Percentiles rank a stretch among this genome's conserved stretches.
Conservation (phyloP, 2,797 vertebrate genomes). For the Rhinella marina region DNA sequence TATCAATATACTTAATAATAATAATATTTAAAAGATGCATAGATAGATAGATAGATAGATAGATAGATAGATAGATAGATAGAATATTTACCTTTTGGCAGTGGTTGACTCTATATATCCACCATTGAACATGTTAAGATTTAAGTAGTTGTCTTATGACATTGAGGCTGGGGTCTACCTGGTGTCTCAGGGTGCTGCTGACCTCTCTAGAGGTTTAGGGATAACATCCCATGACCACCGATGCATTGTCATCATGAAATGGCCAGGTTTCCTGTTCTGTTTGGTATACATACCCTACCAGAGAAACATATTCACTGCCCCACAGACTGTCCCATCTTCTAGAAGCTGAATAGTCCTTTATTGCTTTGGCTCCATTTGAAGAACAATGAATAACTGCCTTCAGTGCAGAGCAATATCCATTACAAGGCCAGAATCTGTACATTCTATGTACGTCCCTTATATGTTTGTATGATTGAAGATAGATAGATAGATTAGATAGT, state of each 20-base stretch:
- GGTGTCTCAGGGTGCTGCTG: background rate
- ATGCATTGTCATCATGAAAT: background rate
- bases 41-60: background rate
- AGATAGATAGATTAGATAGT: too few relatives aligned
- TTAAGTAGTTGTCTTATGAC: background rate
- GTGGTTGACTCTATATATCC: background rate
- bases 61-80: slow-evolving; percentile 35
- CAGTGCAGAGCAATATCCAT: background rate
- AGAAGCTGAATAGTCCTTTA: background rate
- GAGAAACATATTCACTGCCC: background rate
- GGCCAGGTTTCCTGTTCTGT: background rate
- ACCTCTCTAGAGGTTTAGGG: background rate
- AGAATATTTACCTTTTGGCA: slow-evolving; percentile 16
- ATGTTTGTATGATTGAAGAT: too few relatives aligned
- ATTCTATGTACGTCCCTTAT: too few relatives aligned
- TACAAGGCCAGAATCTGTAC: background rate
- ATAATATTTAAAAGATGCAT: background rate
- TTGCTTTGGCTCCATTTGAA: background rate
- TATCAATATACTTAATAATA: background rate
- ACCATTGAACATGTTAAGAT: background rate
- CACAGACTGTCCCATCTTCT: background rate
- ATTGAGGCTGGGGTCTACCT: background rate
- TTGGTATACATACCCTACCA: slow-evolving; percentile 4
- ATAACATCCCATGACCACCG: background rate
- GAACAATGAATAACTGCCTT: background rate